Conservation (phyloP, 92 coral and sea anemone genomes). For the Zoanthus sociatus region DNA sequence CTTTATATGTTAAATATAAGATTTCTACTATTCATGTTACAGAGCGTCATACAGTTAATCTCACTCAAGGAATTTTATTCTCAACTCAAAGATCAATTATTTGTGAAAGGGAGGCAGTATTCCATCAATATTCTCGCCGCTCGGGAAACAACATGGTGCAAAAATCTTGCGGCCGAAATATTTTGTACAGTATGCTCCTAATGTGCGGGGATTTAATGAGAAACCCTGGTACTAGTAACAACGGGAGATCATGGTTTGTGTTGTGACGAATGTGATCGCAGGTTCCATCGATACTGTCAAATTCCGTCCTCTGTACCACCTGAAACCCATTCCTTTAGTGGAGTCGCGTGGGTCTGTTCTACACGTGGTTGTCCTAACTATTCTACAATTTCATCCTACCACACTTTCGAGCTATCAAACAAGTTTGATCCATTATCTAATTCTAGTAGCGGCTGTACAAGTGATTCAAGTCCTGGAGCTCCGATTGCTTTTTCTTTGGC, state of each 20-base stretch:
- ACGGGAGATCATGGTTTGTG: constrained; percentile 31
- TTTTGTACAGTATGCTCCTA: constrained; percentile 9
- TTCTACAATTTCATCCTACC: constrained; percentile 42
- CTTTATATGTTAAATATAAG: no score
- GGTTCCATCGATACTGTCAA: constrained; percentile 38
- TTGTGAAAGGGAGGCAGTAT: background rate
- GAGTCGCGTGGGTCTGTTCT: constrained; percentile 37
- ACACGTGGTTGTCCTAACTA: constrained; percentile 49
- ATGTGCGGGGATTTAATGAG: constrained; percentile 21
- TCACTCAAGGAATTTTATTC: no score
- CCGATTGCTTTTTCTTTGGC: constrained; percentile 37
- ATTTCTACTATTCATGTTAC: no score
- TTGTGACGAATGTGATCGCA: constrained; percentile 32
- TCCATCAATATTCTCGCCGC: constrained; percentile 17
- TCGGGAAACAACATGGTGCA: background rate
- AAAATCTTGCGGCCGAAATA: background rate
- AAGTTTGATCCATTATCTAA: constrained; percentile 26
- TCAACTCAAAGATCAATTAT: background rate
- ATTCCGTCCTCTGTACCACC: constrained; percentile 8
- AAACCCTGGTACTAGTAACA: constrained; percentile 4
- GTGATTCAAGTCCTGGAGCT: constrained; percentile 35
- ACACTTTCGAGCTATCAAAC: constrained; percentile 28
- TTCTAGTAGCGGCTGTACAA: constrained; percentile 30
- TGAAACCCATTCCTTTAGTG: constrained; percentile 11
- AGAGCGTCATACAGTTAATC: no score